Evolutionary conservation across 2,888 invertebrate species (phyloP), one percentile per base, ranked within the genome.

Genomic region (Drosophila putrida): DNA sequence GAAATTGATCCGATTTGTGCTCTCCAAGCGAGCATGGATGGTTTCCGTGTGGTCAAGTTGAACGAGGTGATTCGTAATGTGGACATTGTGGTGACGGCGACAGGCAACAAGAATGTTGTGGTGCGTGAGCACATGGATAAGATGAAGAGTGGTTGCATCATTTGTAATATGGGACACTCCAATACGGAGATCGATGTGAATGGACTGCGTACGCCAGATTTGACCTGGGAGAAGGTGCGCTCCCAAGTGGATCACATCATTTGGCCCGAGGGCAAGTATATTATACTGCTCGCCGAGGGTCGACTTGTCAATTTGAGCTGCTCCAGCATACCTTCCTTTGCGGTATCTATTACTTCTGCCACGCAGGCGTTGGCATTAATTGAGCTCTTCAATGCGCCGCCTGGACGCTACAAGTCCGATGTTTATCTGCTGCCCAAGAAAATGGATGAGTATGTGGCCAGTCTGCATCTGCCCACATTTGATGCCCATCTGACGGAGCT

Each of bases 1-100:
- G 99, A 99, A 94, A 98, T 99, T 81, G 99, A 99, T 93, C 99
- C 99, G 0, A 99, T 99, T 90, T 99, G 99, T 93, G 99, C 98
- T 27, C 93, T 99, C 38, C 99, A 99, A 93, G 99, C 98, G 31
- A 96, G 92, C 73, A 99, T 99, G 99, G 98, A 99, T 91, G 99
- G 99, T 0, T 98, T 97, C 92, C 95, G 98, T 88, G 98, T 99
- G 38, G 97, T 98, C 58, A 98, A 98, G 93, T 93, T 99, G 71
- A 98, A 97, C 90, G 98, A 99, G 94, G 98, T 98, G 36, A 96
- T 96, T 77, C 95, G 98, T 59, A 96, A 96, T 92, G 97, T 98
- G 64, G 99, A 99, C 93, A 97, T 99, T 90, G 96, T 99, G 46
- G 97, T 99, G 82, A 98, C 99, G n/a, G 98, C 98, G 51, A 98